These are phyloP conservation scores for Aurelia sp. DNA, from an alignment of 30 jellyfish, hydroid and myxozoan genomes.

Conservation along the genomic window DNA sequence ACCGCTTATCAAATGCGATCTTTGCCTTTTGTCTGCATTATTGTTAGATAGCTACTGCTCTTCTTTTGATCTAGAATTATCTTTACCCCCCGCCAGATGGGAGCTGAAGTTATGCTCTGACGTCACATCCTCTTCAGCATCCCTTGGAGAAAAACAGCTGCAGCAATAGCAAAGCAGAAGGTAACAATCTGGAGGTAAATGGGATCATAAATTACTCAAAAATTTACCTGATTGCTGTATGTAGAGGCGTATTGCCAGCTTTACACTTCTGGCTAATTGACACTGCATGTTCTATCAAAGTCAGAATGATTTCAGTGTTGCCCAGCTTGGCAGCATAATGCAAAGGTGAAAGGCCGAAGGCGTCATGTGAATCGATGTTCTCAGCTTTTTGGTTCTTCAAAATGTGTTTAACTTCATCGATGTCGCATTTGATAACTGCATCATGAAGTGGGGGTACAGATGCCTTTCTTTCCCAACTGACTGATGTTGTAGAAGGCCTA, in stretches of 20 bases:
- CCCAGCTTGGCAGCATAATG: slow-evolving; percentile 48
- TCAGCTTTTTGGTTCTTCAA: slow-evolving; percentile 13
- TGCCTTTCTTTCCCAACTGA: slow-evolving; percentile 5
- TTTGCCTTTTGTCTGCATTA: no score
- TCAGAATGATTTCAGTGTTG: not conserved
- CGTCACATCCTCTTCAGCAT: no score
- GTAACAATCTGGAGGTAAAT: no score
- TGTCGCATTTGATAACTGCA: slow-evolving; percentile 36
- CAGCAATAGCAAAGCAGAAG: no score
- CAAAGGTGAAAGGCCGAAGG: slow-evolving; percentile 47
- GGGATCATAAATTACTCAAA: not conserved
- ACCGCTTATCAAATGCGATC: no score
- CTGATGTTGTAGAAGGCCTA: slow-evolving; percentile 25
- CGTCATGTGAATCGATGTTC: slow-evolving; percentile 10
- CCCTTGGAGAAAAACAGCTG: no score
- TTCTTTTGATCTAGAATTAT: no score
- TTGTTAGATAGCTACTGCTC: no score
- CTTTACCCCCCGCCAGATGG: no score
- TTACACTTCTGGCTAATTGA: not conserved
- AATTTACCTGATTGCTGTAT: slow-evolving; percentile 36
- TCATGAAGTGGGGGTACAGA: slow-evolving; percentile 40
- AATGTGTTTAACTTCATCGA: slow-evolving; percentile 16
- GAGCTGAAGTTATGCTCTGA: no score
- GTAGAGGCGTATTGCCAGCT: slow-evolving; percentile 48
- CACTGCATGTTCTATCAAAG: slow-evolving; percentile 34